phyloP scores from a whole-genome alignment of 1,140 invertebrate species.

The Dinothrombium tinctorium region DNA sequence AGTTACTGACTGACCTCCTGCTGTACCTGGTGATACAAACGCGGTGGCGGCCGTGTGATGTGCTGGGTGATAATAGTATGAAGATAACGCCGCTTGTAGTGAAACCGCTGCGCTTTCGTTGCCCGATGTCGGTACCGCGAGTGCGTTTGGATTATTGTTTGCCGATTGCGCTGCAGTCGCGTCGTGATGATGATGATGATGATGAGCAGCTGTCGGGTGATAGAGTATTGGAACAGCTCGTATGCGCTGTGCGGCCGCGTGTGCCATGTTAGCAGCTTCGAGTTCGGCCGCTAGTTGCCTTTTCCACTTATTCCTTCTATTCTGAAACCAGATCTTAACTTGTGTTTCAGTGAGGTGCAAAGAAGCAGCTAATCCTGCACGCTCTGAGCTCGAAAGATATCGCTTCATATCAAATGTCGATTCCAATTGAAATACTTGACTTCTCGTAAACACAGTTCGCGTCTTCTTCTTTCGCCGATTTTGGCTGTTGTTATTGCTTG shows the following conservation, averaged over 20 bases:
- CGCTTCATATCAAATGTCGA: conserved; percentile 94
- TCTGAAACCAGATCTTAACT: conserved; percentile 85
- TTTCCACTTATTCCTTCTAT: conserved; percentile 87
- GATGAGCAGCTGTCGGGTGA: too few species aligned
- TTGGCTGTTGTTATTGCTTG: neutral
- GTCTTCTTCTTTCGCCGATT: conserved; percentile 88
- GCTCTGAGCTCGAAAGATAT: conserved; percentile 82
- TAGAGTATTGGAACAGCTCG: conserved; percentile 82
- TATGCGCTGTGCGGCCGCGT: conserved; percentile 58
- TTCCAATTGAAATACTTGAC: conserved; percentile 79
- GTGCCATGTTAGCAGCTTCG: conserved; percentile 88
- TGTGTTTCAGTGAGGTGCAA: conserved; percentile 79
- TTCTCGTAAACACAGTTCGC: conserved; percentile 80
- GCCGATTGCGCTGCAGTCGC: too few species aligned
- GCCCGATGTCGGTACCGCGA: too few species aligned
- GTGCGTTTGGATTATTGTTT: too few species aligned
- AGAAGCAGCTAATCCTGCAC: conserved; percentile 74
- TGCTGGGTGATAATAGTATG: conserved; percentile 1
- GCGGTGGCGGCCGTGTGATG: neutral
- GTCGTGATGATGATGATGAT: too few species aligned
- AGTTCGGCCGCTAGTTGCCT: conserved; percentile 80
- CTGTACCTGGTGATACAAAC: too few species aligned
- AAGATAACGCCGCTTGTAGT: neutral
- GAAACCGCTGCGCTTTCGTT: neutral
- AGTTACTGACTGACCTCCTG: too few species aligned